A percentile compares a stretch with the other conserved stretches of the same genome.
Evolutionary conservation across 2,797 vertebrate genomes (phyloP).

Genomic region (Typhlichthys eigenmanni): DNA sequence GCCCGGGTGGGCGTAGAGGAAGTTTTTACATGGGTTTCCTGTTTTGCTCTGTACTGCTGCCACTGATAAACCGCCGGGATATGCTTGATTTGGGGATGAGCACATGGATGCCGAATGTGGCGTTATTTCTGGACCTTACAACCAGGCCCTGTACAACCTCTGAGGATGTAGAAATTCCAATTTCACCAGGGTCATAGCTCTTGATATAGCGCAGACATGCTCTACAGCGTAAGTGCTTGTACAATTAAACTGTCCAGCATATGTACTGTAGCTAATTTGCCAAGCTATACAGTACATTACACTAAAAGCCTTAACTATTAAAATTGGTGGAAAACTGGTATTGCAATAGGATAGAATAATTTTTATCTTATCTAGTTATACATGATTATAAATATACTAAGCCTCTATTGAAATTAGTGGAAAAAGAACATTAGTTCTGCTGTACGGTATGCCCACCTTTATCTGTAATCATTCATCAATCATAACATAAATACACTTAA

Average conservation of each 20-base stretch:
- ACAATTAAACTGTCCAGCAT: neutral
- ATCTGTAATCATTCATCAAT: too few relatives aligned
- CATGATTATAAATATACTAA: too few relatives aligned
- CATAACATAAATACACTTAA: too few relatives aligned
- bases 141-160: conserved; percentile 36
- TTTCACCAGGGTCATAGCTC: conserved; percentile 50
- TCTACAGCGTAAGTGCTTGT: conserved; percentile 3
- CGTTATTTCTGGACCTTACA: conserved; percentile 56
- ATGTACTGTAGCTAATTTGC: neutral
- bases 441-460: too few relatives aligned
- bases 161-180: conserved; percentile 58
- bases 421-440: too few relatives aligned
- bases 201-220: conserved; percentile 49
- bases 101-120: conserved; percentile 10
- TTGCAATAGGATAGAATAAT: too few relatives aligned
- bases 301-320: neutral
- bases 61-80: conserved; percentile 59
- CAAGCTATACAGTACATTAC: conserved; percentile 1
- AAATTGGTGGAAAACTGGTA: neutral
- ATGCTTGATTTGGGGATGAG: conserved; percentile 44
- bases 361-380: neutral
- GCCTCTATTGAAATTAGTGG: too few relatives aligned
- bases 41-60: conserved; percentile 49
- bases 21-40: conserved; percentile 63
- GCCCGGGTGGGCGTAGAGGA: conserved; percentile 45